These are phyloP conservation scores for Furcula furcula DNA, from an alignment of 2,888 invertebrate genomes.

Conservation along the genomic window DNA sequence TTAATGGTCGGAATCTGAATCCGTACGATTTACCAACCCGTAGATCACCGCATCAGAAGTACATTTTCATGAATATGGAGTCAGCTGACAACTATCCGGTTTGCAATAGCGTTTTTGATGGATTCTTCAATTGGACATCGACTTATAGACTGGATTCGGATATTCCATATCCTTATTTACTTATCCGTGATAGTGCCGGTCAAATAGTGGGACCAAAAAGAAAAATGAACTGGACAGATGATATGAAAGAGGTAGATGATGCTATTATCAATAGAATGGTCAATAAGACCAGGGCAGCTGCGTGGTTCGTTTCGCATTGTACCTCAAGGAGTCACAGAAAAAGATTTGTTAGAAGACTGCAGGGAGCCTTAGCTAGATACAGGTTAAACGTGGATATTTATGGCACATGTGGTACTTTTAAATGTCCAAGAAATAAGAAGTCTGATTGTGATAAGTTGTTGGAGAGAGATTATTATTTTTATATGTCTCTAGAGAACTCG, in stretches of 20 bases:
- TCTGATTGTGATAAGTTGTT: conserved; percentile 51
- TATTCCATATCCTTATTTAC: conserved; percentile 56
- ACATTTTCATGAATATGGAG: conserved; percentile 65
- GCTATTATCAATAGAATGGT: conserved; percentile 32
- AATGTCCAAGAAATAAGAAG: conserved; percentile 42
- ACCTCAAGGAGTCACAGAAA: conserved; percentile 45
- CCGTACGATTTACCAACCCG: conserved; percentile 36
- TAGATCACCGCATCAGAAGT: conserved; percentile 57
- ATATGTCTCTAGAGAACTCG: conserved; percentile 87
- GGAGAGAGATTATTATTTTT: conserved; percentile 85
- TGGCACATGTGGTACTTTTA: conserved; percentile 72
- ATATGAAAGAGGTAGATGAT: conserved; percentile 38
- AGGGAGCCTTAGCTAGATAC: conserved; percentile 39
- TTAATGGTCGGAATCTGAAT: conserved; percentile 56
- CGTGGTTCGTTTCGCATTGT: conserved; percentile 74
- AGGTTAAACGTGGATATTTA: conserved; percentile 72
- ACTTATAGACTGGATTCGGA: conserved; percentile 70
- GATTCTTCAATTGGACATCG: conserved; percentile 69
- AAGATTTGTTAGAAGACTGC: conserved; percentile 39
- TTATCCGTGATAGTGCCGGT: conserved; percentile 44
- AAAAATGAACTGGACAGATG: conserved; percentile 18
- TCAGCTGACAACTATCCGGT: conserved; percentile 63
- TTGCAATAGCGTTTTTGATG: conserved; percentile 48
- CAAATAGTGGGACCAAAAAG: conserved; percentile 55
- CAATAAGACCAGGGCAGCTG: conserved; percentile 61